A percentile compares a stretch with the other conserved stretches of the same genome.
Conservation (phyloP, 2,797 vertebrate genomes). For the Distichodus sexfasciatus region DNA sequence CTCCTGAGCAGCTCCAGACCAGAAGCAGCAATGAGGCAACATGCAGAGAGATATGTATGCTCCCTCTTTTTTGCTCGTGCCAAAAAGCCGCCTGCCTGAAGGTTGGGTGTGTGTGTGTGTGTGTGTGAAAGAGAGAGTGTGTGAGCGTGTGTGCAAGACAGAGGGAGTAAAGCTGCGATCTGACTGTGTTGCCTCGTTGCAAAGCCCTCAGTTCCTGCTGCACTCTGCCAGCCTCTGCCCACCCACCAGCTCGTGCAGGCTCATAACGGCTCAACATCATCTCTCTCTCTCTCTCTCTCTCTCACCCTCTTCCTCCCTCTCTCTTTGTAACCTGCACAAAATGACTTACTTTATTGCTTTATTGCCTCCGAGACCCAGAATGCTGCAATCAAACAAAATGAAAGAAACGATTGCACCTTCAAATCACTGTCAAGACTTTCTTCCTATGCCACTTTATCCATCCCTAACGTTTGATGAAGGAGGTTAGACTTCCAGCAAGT, state of each 20-base stretch:
- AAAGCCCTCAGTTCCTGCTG: slow-evolving; percentile 70
- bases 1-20: slow-evolving; percentile 59
- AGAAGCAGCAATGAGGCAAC: slow-evolving; percentile 56
- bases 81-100: slow-evolving; percentile 46
- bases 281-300: slow-evolving; percentile 14
- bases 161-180: slow-evolving; percentile 65
- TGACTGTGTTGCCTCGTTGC: slow-evolving; percentile 46
- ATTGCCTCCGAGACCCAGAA: slow-evolving; percentile 7
- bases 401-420: background rate
- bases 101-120: slow-evolving; percentile 17
- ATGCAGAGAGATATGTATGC: slow-evolving; percentile 51
- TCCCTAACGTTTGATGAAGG: too few relatives aligned
- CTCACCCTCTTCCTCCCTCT: slow-evolving; percentile 8
- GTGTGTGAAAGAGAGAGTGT: slow-evolving; percentile 1
- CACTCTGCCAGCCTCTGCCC: slow-evolving; percentile 66
- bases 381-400: slow-evolving; percentile 1
- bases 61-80: slow-evolving; percentile 51
- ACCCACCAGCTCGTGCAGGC: slow-evolving; percentile 55
- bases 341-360: background rate
- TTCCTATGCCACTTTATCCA: too few relatives aligned
- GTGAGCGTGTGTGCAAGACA: slow-evolving; percentile 53
- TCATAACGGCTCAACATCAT: slow-evolving; percentile 53
- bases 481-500: too few relatives aligned
- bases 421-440: background rate
- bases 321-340: background rate